Evolutionary conservation across 2,888 invertebrate species (phyloP).

Genomic region (Argynnis bischoffii): DNA sequence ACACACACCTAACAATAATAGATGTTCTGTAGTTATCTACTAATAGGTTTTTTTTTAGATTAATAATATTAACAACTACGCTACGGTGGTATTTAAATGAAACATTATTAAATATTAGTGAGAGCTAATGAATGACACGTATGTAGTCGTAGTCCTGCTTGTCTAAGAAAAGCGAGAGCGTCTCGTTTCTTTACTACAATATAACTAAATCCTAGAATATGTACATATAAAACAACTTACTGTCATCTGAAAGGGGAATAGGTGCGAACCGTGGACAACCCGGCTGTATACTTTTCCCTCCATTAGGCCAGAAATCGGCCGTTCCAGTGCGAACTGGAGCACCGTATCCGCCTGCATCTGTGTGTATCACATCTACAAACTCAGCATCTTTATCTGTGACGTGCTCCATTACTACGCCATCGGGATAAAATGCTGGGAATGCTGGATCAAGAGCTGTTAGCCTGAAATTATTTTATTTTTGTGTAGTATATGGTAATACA

Average conservation of each 20-base stretch:
- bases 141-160: no score
- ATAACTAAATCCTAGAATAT: not conserved
- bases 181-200: no score
- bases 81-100: no score
- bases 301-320: conserved; percentile 85
- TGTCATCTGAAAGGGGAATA: conserved; percentile 76
- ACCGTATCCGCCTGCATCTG: conserved; percentile 84
- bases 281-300: conserved; percentile 82
- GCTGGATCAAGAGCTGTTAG: conserved; percentile 84
- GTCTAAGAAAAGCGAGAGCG: no score
- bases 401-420: conserved; percentile 75
- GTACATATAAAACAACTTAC: conserved; percentile 52
- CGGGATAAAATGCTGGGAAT: conserved; percentile 83
- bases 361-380: conserved; percentile 86
- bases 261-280: conserved; percentile 81
- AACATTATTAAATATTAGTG: no score
- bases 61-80: no score
- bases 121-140: no score
- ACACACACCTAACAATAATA: no score
- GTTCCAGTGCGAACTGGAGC: conserved; percentile 82
- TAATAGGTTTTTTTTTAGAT: no score
- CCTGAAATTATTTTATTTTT: conserved; percentile 51
- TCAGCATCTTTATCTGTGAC: conserved; percentile 79
- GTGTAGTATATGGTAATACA: no score
- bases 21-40: no score